Conservation (phyloP, 1,140 invertebrate genomes). For the Orussus abietinus region DNA sequence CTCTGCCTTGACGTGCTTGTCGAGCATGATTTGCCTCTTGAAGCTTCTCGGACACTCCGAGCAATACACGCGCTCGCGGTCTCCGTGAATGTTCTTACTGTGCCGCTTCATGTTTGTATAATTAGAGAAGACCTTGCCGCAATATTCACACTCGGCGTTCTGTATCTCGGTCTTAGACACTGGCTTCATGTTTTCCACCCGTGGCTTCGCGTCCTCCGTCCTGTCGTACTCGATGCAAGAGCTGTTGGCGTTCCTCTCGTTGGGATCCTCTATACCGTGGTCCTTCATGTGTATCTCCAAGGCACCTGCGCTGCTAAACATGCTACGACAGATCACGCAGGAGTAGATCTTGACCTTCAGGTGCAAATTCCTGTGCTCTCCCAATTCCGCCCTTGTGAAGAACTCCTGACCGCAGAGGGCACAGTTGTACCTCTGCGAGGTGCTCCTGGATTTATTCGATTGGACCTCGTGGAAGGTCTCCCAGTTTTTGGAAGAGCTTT, state of each 20-base stretch:
- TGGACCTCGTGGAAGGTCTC: constrained; percentile 16
- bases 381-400: constrained; percentile 55
- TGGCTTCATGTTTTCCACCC: no score
- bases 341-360: constrained; percentile 64
- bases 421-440: constrained; percentile 55
- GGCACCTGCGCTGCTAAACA: constrained; percentile 58
- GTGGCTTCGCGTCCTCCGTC: constrained; percentile 6
- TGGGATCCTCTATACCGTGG: constrained; percentile 40
- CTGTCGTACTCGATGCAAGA: constrained; percentile 29
- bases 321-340: constrained; percentile 58
- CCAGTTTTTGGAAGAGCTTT: constrained; percentile 17
- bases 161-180: background rate
- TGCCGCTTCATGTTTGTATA: constrained; percentile 50
- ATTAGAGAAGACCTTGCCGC: constrained; percentile 57
- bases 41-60: constrained; percentile 41
- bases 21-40: constrained; percentile 27
- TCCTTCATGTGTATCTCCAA: constrained; percentile 58
- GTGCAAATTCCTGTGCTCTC: constrained; percentile 64
- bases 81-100: constrained; percentile 55
- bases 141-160: constrained; percentile 56
- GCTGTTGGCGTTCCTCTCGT: constrained; percentile 30
- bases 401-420: constrained; percentile 62
- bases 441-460: constrained; percentile 1
- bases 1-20: constrained; percentile 18
- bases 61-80: constrained; percentile 48